Evolutionary conservation across 1,140 invertebrate species (phyloP), one percentile per base, ranked within the genome.

Genomic region (Grapholita molesta): DNA sequence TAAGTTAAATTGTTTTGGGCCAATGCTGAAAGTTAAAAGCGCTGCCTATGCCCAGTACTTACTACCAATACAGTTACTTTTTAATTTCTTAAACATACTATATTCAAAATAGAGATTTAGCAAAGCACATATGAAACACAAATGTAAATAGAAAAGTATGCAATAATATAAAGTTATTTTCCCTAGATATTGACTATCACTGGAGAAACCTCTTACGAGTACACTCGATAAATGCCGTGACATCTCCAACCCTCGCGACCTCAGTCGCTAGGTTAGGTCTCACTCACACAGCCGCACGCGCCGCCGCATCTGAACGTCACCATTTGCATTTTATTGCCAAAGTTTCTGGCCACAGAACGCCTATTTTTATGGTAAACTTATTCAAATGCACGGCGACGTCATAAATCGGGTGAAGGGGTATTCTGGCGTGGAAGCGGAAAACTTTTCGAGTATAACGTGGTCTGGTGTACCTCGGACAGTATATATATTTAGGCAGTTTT

Each of bases 271-370:
- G 38, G 38, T 21, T 53, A 57, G 53, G 24, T 57, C 55, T 28
- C 24, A 28, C 55, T 15, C 55, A 28, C 53, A 55, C 53, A 55
- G 21, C 55, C 24, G 55, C 55, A 61, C 55, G 55, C 55, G 25
- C 55, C 24, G 55, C 28, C 55, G 55, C 55, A 61, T 66, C 64
- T 61, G 55, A 61, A 80, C 82, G 80, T 84, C 82, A 79, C 80
- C 86, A 90, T 90, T 90, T 89, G 84, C 88, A 90, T 89, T 90
- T 90, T 90, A 90, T 90, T 90, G 84, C 77, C 74, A 83, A 90
- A 90, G 83, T 90, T 88, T 80, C 76, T 81, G 80, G 77, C 85
- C 85, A 68, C 85, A 81, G 76, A 82, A 85, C 77, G 85, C 83
- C 82, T 88, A 88, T 89, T 90, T 90, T 89, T 90, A 89, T 87